Conservation (phyloP, 2,888 invertebrate species). For the Stenodera caucasica region DNA sequence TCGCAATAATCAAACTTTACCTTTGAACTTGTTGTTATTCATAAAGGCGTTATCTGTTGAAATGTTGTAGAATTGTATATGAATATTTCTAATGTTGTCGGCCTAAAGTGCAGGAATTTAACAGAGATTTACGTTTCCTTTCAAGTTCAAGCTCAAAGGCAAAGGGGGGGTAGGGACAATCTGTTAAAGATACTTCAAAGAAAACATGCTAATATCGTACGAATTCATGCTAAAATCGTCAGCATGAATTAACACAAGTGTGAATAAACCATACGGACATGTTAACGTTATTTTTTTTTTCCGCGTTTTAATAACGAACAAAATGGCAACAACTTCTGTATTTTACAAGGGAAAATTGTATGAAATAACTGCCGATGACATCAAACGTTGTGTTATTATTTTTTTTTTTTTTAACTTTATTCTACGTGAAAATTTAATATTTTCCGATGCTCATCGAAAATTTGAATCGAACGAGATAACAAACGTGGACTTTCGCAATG, state of each 20-base stretch:
- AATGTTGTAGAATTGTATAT: conserved; percentile 13
- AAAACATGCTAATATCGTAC: conserved; percentile 10
- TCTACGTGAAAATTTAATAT: background rate
- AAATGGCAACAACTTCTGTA: too few species aligned
- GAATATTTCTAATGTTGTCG: conserved; percentile 19
- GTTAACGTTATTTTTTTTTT: background rate
- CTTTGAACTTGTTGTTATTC: conserved; percentile 19
- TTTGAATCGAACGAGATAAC: background rate
- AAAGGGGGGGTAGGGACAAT: conserved; percentile 15
- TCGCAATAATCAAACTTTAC: background rate
- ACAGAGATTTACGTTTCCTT: conserved; percentile 30
- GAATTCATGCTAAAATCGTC: conserved; percentile 7
- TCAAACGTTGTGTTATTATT: background rate
- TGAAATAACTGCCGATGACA: background rate
- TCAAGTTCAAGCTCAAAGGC: conserved; percentile 18
- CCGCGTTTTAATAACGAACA: background rate
- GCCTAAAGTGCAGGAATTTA: conserved; percentile 31
- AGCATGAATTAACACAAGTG: conserved; percentile 8
- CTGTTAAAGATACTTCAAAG: conserved; percentile 28
- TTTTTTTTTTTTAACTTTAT: background rate
- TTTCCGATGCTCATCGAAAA: background rate
- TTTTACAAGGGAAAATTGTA: too few species aligned
- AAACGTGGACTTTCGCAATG: too few species aligned
- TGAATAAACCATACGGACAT: background rate
- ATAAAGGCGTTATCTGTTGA: conserved; percentile 19